These are phyloP conservation scores for Columba livia DNA, from an alignment of 2,113 vertebrate species.

Conservation along the genomic window DNA sequence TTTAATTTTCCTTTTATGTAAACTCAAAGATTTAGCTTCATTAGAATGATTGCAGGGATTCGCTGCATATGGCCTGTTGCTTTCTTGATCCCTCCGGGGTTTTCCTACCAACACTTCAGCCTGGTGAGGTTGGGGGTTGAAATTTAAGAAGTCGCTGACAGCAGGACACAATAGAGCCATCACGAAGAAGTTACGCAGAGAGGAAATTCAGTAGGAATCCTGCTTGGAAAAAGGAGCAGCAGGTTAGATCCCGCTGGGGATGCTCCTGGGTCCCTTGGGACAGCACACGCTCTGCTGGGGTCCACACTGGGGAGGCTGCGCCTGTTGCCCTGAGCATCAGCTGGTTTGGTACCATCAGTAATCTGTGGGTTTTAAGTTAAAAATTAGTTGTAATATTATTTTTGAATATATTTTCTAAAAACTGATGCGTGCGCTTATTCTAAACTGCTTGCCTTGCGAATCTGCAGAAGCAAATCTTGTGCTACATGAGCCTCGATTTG, in stretches of 20 bases:
- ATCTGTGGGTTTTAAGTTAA: too few species aligned
- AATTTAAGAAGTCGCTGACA: neutral
- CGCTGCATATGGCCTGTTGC: conserved; percentile 31
- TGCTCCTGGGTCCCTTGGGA: neutral
- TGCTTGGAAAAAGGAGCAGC: neutral
- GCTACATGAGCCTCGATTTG: neutral
- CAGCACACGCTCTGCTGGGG: neutral
- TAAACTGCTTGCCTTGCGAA: neutral
- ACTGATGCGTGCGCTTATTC: accelerated
- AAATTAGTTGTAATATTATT: neutral
- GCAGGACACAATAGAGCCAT: neutral
- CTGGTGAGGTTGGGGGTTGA: neutral
- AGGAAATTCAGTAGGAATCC: neutral
- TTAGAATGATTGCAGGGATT: conserved; percentile 52
- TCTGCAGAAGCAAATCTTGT: neutral
- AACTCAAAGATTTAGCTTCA: conserved; percentile 55
- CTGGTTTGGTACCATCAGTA: neutral
- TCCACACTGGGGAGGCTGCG: neutral
- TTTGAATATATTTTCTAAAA: neutral
- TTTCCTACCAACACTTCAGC: conserved; percentile 10
- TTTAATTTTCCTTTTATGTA: conserved; percentile 71
- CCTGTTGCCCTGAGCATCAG: neutral
- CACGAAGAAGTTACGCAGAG: neutral
- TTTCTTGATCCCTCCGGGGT: conserved; percentile 7
- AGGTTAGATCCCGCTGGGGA: neutral